Base-by-base conservation (phyloP, 1,140 invertebrate species). In the Asbolus verrucosus region DNA sequence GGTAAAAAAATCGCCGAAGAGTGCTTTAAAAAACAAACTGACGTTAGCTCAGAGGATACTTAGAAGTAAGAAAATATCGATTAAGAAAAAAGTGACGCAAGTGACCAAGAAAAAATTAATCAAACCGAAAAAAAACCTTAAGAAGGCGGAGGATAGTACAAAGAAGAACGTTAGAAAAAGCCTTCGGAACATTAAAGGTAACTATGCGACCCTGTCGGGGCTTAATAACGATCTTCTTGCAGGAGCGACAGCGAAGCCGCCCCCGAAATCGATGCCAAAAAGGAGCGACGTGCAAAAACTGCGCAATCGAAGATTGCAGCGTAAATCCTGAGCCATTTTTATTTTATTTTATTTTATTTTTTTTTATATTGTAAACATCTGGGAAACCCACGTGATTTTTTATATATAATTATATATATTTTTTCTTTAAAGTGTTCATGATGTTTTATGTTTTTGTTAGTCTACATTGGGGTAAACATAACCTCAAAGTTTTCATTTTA, bases 71-170 rank as follows among this genome's bases (percentile, higher is more conserved):
- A 74, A 75, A 14, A 21, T 73, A 9, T 43, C 16, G 14, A 8
- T 69, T 24, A 73, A 73, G 41, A 75, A 75, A 30, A 73, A 69
- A 14, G 43, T 50, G 33, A 11, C 4, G 15, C 43, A 21, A 30
- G 21, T 54, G 6, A 21, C 19, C 4, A 54, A 54, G 46, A 54
- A 54, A 21, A 24, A 14, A 4, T 8, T 30, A 8, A 30, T 54
- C 21, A 54, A 54, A n/a, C 24, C 24, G 33, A 36, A 11, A 2
- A 24, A 16, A 16, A 41, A n/a, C n/a, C n/a, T 5, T 3, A 16
- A 14, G 15, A 41, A 41, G 16, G 15, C 2, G 19, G 24, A 54
- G 8, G 21, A 30, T 24, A 54, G 46, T 54, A 54, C 46, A 54
- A 54, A 54, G 46, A 54, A 27, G 19, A 54, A 11, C 18, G 19